phyloP scores from a whole-genome alignment of 2,113 vertebrate genomes.

The Penelope pileata region DNA sequence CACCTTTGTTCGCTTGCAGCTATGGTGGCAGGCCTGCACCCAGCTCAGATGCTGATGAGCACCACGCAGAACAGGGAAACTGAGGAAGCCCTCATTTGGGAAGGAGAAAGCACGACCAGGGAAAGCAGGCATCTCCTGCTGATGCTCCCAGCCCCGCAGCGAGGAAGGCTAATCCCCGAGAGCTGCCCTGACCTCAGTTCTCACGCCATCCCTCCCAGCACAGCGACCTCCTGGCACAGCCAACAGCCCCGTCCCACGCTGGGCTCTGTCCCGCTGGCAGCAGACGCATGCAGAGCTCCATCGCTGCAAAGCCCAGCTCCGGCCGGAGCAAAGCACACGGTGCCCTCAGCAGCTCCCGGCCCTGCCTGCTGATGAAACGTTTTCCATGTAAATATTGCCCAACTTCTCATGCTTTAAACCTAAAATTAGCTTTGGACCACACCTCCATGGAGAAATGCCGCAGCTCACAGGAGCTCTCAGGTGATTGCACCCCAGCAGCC shows the following conservation, averaged over 20 bases:
- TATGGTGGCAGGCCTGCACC: neutral
- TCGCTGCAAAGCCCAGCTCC: neutral
- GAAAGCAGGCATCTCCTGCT: conserved; percentile 8
- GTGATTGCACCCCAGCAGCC: neutral
- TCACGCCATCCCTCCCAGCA: conserved; percentile 16
- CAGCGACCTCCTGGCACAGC: conserved; percentile 11
- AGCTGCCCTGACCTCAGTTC: conserved; percentile 16
- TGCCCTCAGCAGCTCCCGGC: neutral
- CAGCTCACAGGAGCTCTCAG: neutral
- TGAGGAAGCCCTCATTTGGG: neutral
- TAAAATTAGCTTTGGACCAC: neutral
- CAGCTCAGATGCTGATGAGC: neutral
- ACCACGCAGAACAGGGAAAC: neutral
- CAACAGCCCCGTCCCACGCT: neutral
- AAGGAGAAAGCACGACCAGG: neutral
- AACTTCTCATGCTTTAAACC: neutral
- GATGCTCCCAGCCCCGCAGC: neutral
- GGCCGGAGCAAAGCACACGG: rapidly evolving
- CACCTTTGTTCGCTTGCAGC: neutral
- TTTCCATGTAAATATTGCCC: neutral
- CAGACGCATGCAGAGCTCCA: neutral
- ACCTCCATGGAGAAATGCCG: neutral
- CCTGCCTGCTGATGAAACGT: neutral
- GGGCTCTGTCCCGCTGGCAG: neutral
- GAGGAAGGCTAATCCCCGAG: neutral